These are phyloP conservation scores for Valencia hispanica DNA, from an alignment of 2,797 vertebrate species.

Conservation along the genomic window DNA sequence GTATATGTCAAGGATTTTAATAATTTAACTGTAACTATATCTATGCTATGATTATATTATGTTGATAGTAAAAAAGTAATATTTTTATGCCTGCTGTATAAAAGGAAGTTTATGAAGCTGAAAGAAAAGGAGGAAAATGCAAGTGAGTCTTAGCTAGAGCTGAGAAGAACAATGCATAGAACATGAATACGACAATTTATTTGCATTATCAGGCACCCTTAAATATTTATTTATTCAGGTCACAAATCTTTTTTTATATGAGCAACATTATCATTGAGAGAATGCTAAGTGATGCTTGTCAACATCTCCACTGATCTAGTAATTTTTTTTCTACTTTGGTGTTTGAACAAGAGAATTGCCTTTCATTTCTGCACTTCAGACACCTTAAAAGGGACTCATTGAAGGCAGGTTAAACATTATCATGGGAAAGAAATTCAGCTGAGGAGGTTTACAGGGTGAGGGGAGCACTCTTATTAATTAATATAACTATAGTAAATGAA, in stretches of 20 bases:
- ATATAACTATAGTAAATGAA: conserved; percentile 40
- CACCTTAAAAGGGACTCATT: conserved; percentile 39
- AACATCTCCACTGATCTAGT: conserved; percentile 32
- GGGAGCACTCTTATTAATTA: conserved; percentile 30
- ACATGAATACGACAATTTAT: no score
- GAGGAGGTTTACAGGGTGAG: background rate
- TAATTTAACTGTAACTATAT: no score
- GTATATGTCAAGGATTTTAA: no score
- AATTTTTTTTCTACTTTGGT: conserved; percentile 26
- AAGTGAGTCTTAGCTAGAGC: no score
- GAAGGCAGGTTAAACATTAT: conserved; percentile 46
- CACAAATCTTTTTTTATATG: conserved; percentile 6
- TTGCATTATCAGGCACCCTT: no score
- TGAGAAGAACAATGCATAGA: no score
- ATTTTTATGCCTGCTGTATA: no score
- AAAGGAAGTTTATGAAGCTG: no score
- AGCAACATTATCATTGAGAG: conserved; percentile 20
- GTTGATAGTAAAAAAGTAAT: no score
- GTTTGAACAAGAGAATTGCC: conserved; percentile 51
- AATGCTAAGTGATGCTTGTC: conserved; percentile 41
- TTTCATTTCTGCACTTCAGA: conserved; percentile 57
- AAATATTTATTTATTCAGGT: no score
- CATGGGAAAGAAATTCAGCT: conserved; percentile 24
- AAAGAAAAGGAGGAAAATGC: no score
- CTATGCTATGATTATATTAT: no score